phyloP scores from a whole-genome alignment of 2,888 invertebrate genomes.

The Xestia c-nigrum region DNA sequence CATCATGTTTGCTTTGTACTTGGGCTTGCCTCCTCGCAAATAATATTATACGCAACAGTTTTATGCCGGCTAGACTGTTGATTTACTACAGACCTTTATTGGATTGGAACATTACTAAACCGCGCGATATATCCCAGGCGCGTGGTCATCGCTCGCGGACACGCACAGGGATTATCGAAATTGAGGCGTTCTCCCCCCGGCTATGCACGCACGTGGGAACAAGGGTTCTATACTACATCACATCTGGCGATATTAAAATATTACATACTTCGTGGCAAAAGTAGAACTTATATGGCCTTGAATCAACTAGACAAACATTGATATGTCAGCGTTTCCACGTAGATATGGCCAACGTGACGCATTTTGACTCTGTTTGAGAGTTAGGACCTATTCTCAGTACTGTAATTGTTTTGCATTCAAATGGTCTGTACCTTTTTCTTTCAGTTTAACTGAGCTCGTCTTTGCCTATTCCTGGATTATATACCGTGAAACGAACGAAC shows the following conservation, averaged over 20 bases:
- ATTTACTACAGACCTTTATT: constrained; percentile 36
- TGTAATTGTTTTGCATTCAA: neutral
- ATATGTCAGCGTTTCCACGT: neutral
- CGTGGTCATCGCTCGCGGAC: constrained; percentile 51
- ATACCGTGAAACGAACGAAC: neutral
- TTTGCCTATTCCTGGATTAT: neutral
- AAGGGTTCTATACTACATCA: constrained; percentile 17
- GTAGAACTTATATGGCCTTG: neutral
- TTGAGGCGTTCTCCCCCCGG: constrained; percentile 43
- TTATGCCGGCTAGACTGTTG: neutral
- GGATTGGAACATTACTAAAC: constrained; percentile 23
- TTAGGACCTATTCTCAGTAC: neutral
- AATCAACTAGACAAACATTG: neutral
- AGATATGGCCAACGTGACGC: neutral
- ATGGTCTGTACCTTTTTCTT: neutral
- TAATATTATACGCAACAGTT: neutral
- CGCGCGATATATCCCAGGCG: constrained; percentile 22
- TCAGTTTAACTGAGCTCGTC: neutral
- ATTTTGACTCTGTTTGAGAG: neutral
- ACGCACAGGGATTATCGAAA: constrained; percentile 60
- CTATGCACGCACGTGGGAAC: constrained; percentile 42
- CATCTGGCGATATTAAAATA: constrained; percentile 9
- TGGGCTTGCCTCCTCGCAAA: neutral
- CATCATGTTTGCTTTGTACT: too few species aligned
- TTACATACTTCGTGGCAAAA: neutral